Evolutionary conservation across 1,140 invertebrate species (phyloP).

Genomic region (Macrocentrus cingulum): DNA sequence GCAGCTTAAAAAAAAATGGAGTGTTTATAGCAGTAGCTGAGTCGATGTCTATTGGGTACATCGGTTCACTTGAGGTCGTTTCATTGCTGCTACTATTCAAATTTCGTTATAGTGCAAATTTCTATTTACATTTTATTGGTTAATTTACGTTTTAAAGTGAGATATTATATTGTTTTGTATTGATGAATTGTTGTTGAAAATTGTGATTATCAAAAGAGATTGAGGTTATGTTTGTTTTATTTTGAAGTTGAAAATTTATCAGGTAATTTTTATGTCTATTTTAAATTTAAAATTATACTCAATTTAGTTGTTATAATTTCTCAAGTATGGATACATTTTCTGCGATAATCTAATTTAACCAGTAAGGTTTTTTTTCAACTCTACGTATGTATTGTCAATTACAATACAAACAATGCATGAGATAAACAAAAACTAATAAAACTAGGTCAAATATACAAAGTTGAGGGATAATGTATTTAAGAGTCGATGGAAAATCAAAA

Average conservation of each 20-base stretch:
- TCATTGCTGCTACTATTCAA: slow-evolving; percentile 26
- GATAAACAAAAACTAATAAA: too few species aligned
- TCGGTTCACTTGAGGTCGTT: slow-evolving; percentile 46
- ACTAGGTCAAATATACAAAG: too few species aligned
- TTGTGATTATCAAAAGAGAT: slow-evolving; percentile 21
- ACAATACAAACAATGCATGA: too few species aligned
- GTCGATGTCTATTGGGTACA: slow-evolving; percentile 35
- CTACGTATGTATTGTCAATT: too few species aligned
- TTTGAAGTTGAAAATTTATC: slow-evolving; percentile 10
- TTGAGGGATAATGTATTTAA: too few species aligned
- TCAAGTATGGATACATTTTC: background rate
- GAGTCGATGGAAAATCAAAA: too few species aligned
- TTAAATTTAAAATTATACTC: background rate
- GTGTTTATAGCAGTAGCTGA: slow-evolving; percentile 38
- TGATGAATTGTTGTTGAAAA: background rate
- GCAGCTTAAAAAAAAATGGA: background rate
- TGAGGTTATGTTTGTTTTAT: slow-evolving; percentile 44
- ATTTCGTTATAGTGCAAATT: slow-evolving; percentile 11
- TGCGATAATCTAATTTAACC: too few species aligned
- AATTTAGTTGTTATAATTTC: background rate
- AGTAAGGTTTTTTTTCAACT: too few species aligned
- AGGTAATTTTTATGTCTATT: background rate
- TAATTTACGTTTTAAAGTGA: too few species aligned
- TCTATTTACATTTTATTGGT: background rate
- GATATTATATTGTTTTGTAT: background rate